Base-by-base conservation (phyloP, 2,113 vertebrate species). In the Xiphias gladius region DNA sequence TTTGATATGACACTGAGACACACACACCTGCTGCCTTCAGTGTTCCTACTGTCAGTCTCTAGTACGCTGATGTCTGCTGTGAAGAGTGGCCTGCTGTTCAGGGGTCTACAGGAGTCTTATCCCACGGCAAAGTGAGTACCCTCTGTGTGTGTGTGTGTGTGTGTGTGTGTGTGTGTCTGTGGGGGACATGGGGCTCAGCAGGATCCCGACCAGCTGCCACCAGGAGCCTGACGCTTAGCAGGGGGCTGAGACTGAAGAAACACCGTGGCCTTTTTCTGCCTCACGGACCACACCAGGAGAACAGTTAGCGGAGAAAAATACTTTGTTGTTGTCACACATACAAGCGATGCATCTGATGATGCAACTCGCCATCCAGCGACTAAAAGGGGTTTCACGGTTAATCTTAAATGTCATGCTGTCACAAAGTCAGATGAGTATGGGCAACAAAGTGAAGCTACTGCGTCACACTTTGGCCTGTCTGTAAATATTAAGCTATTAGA, bases 201-300 rank as follows among this genome's bases (percentile, higher is more conserved):
- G 89, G 90, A 83, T 71, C 46, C 79, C 37, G 46, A 79, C 28
- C 92, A 94, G 92, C 90, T 94, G 92, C 82, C 68, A 81, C 59
- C 84, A 55, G 54, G 85, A 76, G 67, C 37, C 64, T 2, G 2
- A 59, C 28, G 12, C 86, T 85, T 90, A 70, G 89, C 85, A 66
- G 89, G 92, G 74, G 79, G 67, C 16, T 0, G 2, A 17, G 73
- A 48, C 90, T 91, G 85, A 88, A 81, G 77, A 85, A 90, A 91
- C 81, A 89, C 65, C 19, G 39, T 32, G 17, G 65, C 77, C 30
- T 39, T 10, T 1, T 41, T 68, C 30, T 55, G 64, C 10, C 54
- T 52, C 22, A 14, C 1, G 77, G 92, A 93, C 91, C 89, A 93
- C 92, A 92, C 89, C 35, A 12, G 71, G 61, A 83, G 86, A 80